phyloP scores from a whole-genome alignment of 2,888 invertebrate genomes.

The Leucozona laternaria region DNA sequence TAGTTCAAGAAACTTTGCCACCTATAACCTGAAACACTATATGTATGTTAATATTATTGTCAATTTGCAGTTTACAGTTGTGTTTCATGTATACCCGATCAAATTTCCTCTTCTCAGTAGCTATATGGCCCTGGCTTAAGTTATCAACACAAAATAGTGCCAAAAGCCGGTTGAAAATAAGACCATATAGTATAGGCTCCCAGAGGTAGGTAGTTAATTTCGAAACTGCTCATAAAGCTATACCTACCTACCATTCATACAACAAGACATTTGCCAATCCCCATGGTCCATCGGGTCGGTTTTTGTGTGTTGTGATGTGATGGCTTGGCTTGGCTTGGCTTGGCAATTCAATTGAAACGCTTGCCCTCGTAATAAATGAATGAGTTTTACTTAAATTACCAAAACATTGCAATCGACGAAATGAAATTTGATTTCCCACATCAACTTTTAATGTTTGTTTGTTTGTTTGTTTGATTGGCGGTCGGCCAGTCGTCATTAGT shows the following conservation, averaged over 20 bases:
- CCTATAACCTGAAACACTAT: background rate
- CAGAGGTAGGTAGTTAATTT: constrained; percentile 13
- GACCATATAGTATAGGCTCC: background rate
- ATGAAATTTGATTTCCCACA: constrained; percentile 62
- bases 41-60: background rate
- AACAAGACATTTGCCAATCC: constrained; percentile 21
- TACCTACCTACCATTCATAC: background rate
- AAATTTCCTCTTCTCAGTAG: constrained; percentile 8
- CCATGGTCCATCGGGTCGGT: constrained; percentile 3
- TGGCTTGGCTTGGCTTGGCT: background rate
- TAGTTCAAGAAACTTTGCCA: background rate
- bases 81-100: background rate
- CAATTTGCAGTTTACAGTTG: background rate
- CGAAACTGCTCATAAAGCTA: constrained; percentile 23
- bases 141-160: background rate
- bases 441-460: background rate
- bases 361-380: constrained; percentile 30
- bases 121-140: background rate
- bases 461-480: background rate
- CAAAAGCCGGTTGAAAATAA: constrained; percentile 25
- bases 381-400: constrained; percentile 53
- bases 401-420: constrained; percentile 45
- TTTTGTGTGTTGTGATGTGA: too few species aligned
- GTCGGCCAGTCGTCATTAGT: constrained; percentile 7
- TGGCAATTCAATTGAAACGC: constrained; percentile 45